These are phyloP conservation scores for Lepilemur septentrionalis DNA, from an alignment of 2,797 vertebrate species.

Conservation along the genomic window DNA sequence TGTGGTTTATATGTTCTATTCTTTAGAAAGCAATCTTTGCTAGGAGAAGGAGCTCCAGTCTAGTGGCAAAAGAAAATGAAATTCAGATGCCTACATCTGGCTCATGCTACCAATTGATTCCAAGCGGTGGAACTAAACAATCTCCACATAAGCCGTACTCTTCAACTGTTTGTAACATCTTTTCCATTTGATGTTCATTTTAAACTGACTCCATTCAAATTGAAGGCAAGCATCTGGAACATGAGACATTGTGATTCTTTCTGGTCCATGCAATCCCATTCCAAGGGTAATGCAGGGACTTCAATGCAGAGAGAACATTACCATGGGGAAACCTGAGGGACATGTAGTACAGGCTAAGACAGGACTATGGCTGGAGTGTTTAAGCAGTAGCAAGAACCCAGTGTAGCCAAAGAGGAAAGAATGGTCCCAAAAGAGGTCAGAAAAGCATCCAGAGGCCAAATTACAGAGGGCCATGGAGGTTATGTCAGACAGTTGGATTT, in stretches of 20 bases:
- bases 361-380: not conserved
- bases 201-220: not conserved
- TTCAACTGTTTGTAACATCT: not conserved
- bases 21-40: not conserved
- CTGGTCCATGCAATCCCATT: accelerated
- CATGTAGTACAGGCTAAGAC: not conserved
- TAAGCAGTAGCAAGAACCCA: not conserved
- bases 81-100: not conserved
- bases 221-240: not conserved
- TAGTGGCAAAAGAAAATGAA: not conserved
- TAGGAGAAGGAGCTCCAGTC: not conserved
- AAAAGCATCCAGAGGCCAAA: not conserved
- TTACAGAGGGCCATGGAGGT: not conserved
- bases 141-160: not conserved
- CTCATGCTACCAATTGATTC: not conserved
- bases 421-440: not conserved
- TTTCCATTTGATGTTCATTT: not conserved
- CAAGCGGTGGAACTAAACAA: not conserved
- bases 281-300: not conserved
- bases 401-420: not conserved
- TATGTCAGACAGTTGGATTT: not conserved
- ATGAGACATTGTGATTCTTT: not conserved
- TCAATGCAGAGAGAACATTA: not conserved
- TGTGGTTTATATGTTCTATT: not conserved
- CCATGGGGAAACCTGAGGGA: not conserved